Conservation (phyloP, 1,140 invertebrate genomes). For the Holotrichia oblita region DNA sequence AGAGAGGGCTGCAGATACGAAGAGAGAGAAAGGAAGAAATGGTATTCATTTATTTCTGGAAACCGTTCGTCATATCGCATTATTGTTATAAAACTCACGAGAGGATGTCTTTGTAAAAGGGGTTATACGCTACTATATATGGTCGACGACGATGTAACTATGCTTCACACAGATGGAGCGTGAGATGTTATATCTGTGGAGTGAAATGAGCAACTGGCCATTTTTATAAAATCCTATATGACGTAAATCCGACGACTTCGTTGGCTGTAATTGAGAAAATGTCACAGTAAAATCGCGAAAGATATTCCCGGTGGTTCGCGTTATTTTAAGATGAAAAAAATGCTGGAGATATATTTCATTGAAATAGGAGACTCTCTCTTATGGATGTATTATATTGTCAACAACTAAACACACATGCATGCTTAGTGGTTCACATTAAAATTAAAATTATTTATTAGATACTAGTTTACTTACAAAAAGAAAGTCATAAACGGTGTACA, state of each 20-base stretch:
- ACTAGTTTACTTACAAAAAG: too few species aligned
- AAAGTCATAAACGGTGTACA: too few species aligned
- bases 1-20: too few species aligned
- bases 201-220: neutral
- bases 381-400: too few species aligned
- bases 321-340: neutral
- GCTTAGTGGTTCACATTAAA: too few species aligned
- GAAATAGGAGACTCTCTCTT: too few species aligned
- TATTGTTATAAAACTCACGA: constrained; percentile 12
- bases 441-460: too few species aligned
- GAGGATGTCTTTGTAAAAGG: neutral
- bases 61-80: neutral
- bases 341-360: neutral
- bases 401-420: too few species aligned
- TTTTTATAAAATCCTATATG: neutral
- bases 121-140: neutral
- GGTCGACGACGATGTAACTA: too few species aligned
- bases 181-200: constrained; percentile 1
- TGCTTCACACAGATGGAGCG: too few species aligned
- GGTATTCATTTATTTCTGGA: constrained; percentile 15
- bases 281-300: neutral
- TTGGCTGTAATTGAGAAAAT: neutral
- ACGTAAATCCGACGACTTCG: neutral
- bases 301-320: neutral
- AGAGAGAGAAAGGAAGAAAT: too few species aligned